Conservation (phyloP, 2,888 invertebrate genomes). For the Hypena proboscidalis region DNA sequence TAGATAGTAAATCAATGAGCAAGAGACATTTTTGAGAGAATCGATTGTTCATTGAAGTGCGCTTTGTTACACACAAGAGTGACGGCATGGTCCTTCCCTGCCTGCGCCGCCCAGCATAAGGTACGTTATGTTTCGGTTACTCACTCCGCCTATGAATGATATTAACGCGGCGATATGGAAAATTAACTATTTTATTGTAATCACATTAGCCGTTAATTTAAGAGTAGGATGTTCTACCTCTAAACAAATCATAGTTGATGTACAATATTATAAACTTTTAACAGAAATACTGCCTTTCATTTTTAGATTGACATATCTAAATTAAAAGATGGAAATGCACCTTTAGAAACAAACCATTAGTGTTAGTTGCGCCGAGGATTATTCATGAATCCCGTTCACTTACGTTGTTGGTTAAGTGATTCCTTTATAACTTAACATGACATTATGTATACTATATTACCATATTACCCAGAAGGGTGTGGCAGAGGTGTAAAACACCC, state of each 20-base stretch:
- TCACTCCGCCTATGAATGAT: constrained; percentile 80
- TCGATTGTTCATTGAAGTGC: too few species aligned
- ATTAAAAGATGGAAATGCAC: neutral
- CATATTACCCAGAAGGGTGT: too few species aligned
- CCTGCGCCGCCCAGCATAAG: constrained; percentile 17
- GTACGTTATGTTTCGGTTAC: constrained; percentile 58
- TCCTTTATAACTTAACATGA: too few species aligned
- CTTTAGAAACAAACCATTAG: neutral
- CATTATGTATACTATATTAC: too few species aligned
- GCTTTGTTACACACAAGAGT: too few species aligned
- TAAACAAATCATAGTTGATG: constrained; percentile 84
- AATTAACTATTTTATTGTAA: constrained; percentile 73
- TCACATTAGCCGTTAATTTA: constrained; percentile 80
- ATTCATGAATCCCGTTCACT: too few species aligned
- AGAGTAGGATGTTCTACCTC: constrained; percentile 85
- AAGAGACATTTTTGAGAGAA: too few species aligned
- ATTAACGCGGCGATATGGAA: constrained; percentile 70
- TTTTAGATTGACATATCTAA: constrained; percentile 20
- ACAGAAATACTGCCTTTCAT: constrained; percentile 62
- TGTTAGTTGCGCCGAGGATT: too few species aligned
- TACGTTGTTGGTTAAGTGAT: too few species aligned
- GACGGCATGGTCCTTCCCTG: too few species aligned
- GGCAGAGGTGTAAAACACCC: too few species aligned
- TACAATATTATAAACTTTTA: constrained; percentile 83
- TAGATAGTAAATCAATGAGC: too few species aligned